phyloP scores from a whole-genome alignment of 2,797 vertebrate genomes.

The Dermochelys coriacea region DNA sequence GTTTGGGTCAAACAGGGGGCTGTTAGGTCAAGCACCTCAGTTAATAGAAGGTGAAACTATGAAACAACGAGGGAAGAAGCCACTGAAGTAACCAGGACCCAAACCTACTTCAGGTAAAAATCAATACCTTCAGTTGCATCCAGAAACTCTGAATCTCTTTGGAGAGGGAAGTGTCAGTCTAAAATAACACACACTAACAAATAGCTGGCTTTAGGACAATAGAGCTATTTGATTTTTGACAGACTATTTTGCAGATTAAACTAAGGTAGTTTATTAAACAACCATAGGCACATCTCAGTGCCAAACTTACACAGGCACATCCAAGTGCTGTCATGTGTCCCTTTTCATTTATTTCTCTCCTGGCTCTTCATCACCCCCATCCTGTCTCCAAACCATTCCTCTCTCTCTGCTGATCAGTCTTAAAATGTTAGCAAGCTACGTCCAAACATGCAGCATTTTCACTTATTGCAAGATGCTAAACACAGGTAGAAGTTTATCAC shows the following conservation, averaged over 20 bases:
- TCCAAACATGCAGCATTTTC: not conserved
- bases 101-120: not conserved
- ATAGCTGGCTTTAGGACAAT: not conserved
- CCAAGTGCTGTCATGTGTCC: not conserved
- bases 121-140: not conserved
- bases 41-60: not conserved
- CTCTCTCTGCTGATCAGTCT: not conserved
- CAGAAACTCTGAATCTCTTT: not conserved
- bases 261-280: not conserved
- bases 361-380: not conserved
- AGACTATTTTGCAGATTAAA: not conserved
- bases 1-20: not conserved
- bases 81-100: not conserved
- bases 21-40: not conserved
- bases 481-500: conserved; percentile 46
- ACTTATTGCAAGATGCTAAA: not conserved
- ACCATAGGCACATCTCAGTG: not conserved
- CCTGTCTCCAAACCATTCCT: not conserved
- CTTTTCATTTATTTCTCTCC: not conserved
- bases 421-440: not conserved
- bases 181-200: not conserved
- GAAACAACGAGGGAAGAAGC: not conserved
- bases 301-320: not conserved
- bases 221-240: not conserved
- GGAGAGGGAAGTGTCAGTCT: not conserved